Evolutionary conservation across 2,113 vertebrate species (phyloP).

Genomic region (Podocnemis expansa): DNA sequence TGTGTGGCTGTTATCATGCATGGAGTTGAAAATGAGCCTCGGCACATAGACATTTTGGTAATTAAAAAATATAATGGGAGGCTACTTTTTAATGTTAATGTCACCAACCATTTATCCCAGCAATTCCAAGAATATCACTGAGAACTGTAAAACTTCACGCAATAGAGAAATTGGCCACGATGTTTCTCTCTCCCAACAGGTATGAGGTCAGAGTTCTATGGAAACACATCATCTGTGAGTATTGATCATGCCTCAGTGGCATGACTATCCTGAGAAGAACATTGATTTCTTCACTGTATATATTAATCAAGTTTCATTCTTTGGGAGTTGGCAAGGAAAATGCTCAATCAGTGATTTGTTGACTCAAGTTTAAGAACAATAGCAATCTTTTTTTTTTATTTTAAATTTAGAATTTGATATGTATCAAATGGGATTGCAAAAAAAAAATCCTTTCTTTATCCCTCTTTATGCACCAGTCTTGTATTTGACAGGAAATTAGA

Average conservation of each 20-base stretch:
- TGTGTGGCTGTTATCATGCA: not conserved
- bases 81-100: not conserved
- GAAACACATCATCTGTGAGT: slow-evolving; percentile 40
- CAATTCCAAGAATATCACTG: not conserved
- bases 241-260: slow-evolving; percentile 57
- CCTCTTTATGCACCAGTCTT: not conserved
- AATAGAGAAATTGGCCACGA: not conserved
- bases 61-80: not conserved
- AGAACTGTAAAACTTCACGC: not conserved
- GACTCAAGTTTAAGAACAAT: not conserved
- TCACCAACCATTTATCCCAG: not conserved
- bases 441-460: not conserved
- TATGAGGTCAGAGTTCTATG: slow-evolving; percentile 47
- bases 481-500: not conserved
- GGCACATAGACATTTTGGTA: not conserved
- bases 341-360: not conserved
- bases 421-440: not conserved
- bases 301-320: slow-evolving; percentile 48
- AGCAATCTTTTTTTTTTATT: not conserved
- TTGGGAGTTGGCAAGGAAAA: not conserved
- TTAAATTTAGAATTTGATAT: not conserved
- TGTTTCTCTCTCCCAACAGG: not conserved
- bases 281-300: slow-evolving; percentile 53
- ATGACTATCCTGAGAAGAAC: slow-evolving; percentile 32
- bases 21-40: not conserved